Base-by-base conservation (phyloP, 2,888 invertebrate species). In the Volucella zonaria region DNA sequence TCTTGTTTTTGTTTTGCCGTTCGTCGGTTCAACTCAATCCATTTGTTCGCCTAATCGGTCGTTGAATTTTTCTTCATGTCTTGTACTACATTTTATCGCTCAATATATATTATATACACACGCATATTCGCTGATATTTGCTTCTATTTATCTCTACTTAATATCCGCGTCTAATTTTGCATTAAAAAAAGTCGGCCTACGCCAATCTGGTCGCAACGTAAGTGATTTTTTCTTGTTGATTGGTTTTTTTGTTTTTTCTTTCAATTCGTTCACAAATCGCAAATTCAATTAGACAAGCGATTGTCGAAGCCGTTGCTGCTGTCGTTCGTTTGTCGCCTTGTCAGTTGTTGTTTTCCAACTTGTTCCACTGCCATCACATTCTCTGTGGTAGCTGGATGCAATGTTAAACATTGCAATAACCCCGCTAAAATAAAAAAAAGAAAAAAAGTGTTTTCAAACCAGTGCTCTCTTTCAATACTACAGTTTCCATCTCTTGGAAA, bases 221-320 rank as follows among this genome's bases (percentile, higher is more conserved):
- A 58, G 56, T 64, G 49, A 58, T 68, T 68, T 74, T 15, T 64
- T 31, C 0, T 4, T 31, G 31, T 31, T 31, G 4, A 31, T 31
- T 31, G 6, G 31, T 31, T 31, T 31, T 18, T 1, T 23, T 1
- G 1, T 3, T 31, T 4, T 31, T 31, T 31, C 31, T 31, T 31
- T 6, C 6, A 31, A 31, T 6, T 31, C 31, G 6, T 31, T 31
- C 31, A 31, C 4, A 31, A 45, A 47, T 59, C 59, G 59, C 81
- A 67, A 82, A 82, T 82, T 82, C 38, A 82, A 82, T 82, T 77
- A 82, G 77, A 76, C 71, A 47, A 8, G 15, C 45, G 52, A 56
- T 49, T 23, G 14, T 4, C 6, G n/a, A 49, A 49, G 3, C 49
- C 14, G 1, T 15, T 43, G 43, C 10, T 59, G 42, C 8, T 18